Percentiles rank a stretch among this genome's conserved stretches.
These are phyloP conservation scores for Rhyacophila brunnea DNA, from an alignment of 1,140 invertebrate genomes.

Conservation along the genomic window DNA sequence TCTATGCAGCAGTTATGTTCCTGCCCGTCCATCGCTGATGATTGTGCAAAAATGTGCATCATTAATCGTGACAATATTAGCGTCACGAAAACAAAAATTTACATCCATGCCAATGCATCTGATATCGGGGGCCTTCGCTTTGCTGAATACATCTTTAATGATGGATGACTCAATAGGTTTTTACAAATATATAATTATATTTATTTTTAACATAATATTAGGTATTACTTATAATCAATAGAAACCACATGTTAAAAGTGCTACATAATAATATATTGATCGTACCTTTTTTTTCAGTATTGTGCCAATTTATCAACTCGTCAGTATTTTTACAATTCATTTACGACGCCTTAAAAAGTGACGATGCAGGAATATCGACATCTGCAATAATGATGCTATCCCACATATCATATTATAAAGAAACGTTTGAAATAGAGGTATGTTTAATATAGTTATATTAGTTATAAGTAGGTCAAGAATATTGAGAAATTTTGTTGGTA, in stretches of 20 bases:
- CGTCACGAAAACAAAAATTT: slow-evolving; percentile 6
- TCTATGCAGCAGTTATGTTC: slow-evolving; percentile 20
- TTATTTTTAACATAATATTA: background rate
- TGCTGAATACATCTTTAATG: slow-evolving; percentile 20
- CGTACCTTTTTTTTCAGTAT: slow-evolving; percentile 25
- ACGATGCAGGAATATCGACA: slow-evolving; percentile 13
- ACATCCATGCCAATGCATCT: slow-evolving; percentile 6
- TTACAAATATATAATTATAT: background rate
- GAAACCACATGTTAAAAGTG: background rate
- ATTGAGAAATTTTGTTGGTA: background rate
- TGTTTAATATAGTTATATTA: background rate
- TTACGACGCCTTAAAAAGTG: slow-evolving; percentile 16
- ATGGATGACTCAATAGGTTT: slow-evolving; percentile 25
- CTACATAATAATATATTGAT: background rate
- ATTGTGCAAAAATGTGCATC: slow-evolving; percentile 14
- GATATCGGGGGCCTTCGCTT: slow-evolving; percentile 16
- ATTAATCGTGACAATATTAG: slow-evolving; percentile 5
- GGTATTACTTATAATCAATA: slow-evolving; percentile 1
- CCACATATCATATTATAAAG: slow-evolving; percentile 14
- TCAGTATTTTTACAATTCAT: slow-evolving; percentile 19
- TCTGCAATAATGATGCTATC: slow-evolving; percentile 23
- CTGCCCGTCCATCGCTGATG: slow-evolving; percentile 1
- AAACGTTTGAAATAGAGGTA: slow-evolving; percentile 22
- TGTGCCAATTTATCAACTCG: slow-evolving; percentile 26
- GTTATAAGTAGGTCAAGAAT: background rate